phyloP scores from a whole-genome alignment of 2,888 invertebrate genomes.

The Calephelis perditalis region DNA sequence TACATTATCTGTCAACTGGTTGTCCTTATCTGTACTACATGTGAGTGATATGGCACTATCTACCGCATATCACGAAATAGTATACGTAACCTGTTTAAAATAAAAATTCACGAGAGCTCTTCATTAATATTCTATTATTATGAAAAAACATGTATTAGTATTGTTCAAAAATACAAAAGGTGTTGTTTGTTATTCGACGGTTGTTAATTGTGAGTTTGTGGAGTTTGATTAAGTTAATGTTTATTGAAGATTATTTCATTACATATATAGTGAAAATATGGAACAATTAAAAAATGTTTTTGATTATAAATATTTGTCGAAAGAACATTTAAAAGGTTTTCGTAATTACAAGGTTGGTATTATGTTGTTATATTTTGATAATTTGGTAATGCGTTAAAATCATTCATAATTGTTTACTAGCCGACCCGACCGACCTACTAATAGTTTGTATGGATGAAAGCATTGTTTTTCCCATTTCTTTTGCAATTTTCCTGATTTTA shows the following conservation, averaged over 20 bases:
- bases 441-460: no score
- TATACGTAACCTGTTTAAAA: background rate
- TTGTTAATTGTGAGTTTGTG: no score
- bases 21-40: conserved; percentile 13
- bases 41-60: background rate
- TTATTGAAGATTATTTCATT: no score
- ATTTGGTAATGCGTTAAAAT: background rate
- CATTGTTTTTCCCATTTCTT: no score
- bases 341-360: conserved; percentile 89
- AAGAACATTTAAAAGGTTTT: conserved; percentile 92
- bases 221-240: no score
- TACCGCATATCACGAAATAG: background rate
- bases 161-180: no score
- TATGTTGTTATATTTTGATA: background rate
- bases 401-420: background rate
- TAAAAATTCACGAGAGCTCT: no score
- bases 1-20: conserved; percentile 19
- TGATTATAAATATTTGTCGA: conserved; percentile 86
- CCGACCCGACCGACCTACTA: no score
- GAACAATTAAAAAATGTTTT: conserved; percentile 45
- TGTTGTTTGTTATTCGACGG: no score
- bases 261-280: background rate
- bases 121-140: background rate
- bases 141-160: no score
- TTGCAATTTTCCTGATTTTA: no score